Evolutionary conservation across 2,113 vertebrate species (phyloP), one percentile per base, ranked within the genome.

Genomic region (Hippocampus abdominalis): DNA sequence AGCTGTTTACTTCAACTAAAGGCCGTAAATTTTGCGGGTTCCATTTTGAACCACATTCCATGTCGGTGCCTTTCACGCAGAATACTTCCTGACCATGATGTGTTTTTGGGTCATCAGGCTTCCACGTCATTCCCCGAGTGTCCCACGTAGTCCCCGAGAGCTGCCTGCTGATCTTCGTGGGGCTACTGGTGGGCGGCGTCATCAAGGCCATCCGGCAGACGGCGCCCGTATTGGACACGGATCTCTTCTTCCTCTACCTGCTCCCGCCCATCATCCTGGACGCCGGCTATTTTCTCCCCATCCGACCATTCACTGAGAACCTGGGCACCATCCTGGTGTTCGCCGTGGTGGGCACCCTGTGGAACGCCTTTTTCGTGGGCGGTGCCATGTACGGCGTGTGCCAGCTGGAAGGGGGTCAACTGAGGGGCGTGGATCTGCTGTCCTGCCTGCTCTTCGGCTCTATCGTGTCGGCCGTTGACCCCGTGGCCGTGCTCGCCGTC

Each of bases 231-330:
- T 91, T 99, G 48, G 89, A 93, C 69, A 91, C 94, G 0, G 72
- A 94, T 0, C 89, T 97, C 83, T 99, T 99, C 90, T 99, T 99
- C 92, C 92, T 97, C 68, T 98, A 94, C 90, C 94, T 99, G 48
- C 94, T 99, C 46, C 97, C 97, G 0, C 97, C 97, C 87, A 98
- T 99, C 90, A 98, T 98, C 86, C 91, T 99, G 84, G 97, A 99
- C 0, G 97, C 97, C 0, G 97, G 97, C 83, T 99, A 97, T 86
- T 99, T 99, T 91, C 91, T 99, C 71, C 97, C 97, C 0, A 85
- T 96, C 70, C 90, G 95, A 29, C 84, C 94, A 27, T 98, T 99
- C 91, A 91, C 90, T 0, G 97, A 98, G 92, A 99, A 99, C 91
- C 51, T 95, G 89, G 97, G 97, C 88, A 96, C 96, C 84, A 99